A percentile compares a stretch with the other conserved stretches of the same genome.
These are phyloP conservation scores for Zapus hudsonius DNA, from an alignment of 2,113 vertebrate genomes.

Conservation along the genomic window DNA sequence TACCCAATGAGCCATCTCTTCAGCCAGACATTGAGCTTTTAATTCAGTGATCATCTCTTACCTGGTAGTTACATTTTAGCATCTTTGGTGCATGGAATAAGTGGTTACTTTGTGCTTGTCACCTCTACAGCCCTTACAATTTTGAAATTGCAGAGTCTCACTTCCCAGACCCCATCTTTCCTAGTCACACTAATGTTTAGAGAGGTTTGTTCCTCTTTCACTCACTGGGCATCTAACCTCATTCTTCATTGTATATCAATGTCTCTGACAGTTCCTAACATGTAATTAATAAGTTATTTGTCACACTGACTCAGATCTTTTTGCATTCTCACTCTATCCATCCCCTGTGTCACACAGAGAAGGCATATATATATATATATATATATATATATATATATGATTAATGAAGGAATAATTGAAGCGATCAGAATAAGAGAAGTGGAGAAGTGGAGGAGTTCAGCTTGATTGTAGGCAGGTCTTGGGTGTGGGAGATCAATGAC, in stretches of 20 bases:
- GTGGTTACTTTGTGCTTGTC: not conserved
- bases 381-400: not conserved
- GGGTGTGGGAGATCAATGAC: not conserved
- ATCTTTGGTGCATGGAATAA: not conserved
- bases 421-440: not conserved
- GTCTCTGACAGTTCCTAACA: not conserved
- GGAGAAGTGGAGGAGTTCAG: no score
- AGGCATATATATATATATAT: not conserved
- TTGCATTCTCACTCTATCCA: not conserved
- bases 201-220: no score
- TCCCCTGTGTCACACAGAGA: not conserved
- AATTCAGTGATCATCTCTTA: not conserved
- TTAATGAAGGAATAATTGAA: not conserved
- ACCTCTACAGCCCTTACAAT: not conserved
- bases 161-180: fast-evolving
- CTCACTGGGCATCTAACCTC: not conserved
- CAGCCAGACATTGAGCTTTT: no score
- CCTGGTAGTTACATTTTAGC: not conserved
- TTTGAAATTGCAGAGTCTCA: not conserved
- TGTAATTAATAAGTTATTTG: not conserved
- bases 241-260: not conserved
- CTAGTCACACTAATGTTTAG: not conserved
- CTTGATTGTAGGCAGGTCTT: not conserved
- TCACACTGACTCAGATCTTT: not conserved
- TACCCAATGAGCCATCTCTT: no score